phyloP scores from a whole-genome alignment of 2,113 vertebrate species.

The Rousettus leschenaultii region DNA sequence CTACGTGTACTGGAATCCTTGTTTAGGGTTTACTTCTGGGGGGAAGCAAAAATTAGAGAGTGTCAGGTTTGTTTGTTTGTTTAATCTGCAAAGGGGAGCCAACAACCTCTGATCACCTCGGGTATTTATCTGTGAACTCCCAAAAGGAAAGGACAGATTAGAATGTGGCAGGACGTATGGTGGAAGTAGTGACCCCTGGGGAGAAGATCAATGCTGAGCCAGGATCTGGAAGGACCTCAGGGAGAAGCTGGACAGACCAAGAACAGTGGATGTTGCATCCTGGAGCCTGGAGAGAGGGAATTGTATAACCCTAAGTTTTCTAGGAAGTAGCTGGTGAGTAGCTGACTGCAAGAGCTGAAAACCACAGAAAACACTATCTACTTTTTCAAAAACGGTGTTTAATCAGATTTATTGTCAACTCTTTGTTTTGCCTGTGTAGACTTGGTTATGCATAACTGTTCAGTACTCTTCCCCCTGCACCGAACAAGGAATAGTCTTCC shows the following conservation, averaged over 20 bases:
- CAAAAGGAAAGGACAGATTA: neutral
- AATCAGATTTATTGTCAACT: neutral
- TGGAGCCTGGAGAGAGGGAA: neutral
- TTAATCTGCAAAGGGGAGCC: neutral
- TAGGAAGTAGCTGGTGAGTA: neutral
- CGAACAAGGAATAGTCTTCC: neutral
- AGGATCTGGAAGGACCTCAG: neutral
- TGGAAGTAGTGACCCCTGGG: neutral
- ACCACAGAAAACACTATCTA: no score
- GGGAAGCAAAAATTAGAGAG: neutral
- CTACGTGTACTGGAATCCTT: neutral
- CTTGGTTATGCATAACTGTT: neutral
- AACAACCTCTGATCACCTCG: neutral
- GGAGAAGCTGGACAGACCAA: neutral
- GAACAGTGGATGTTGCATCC: neutral
- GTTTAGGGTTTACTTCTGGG: neutral
- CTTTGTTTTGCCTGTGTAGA: neutral
- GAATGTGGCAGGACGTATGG: neutral
- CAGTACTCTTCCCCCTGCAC: fast-evolving
- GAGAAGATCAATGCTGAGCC: neutral
- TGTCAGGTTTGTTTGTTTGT: neutral
- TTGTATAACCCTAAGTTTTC: fast-evolving
- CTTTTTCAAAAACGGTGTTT: neutral
- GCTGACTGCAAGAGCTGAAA: neutral
- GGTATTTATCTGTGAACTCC: neutral